Evolutionary conservation across 2,888 invertebrate genomes (phyloP), one percentile per base, ranked within the genome.

Genomic region (Seira musarum): DNA sequence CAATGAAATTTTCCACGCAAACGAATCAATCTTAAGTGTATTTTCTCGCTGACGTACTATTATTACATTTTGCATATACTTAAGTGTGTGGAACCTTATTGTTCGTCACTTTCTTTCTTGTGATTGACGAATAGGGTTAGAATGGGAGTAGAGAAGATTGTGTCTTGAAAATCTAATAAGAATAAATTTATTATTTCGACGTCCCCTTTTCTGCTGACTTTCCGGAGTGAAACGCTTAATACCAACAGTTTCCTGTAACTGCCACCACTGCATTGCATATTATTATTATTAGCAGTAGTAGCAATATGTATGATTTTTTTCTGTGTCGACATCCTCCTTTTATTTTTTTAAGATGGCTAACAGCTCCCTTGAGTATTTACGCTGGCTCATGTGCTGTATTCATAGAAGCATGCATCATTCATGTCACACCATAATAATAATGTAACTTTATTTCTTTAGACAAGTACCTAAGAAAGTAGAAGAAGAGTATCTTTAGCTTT

Each of bases 401-500:
- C 63, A 63, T 63, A 63, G 61, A 69, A 46, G 35, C 57, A 71
- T 77, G 77, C 77, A 77, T 77, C 77, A 77, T 77, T 79, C 79
- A 79, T 72, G 71, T 53, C 64, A 25, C 40, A 71, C 70, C 40
- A 68, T 40, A 40, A 40, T 40, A 40, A 40, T 65, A 61, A 60
- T 40, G 60, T 64, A 60, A 40, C 40, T 40, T 8, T 13, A 8
- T 40, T 40, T 40, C 40, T 8, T 40, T 40, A 40, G 6, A 13
- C 40, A 6, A 40, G 40, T 40, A 40, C 40, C 40, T 40, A 40
- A 40, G 13, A 8, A 40, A n/a, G n/a, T n/a, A n/a, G n/a, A n/a
- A n/a, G n/a, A n/a, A n/a, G n/a, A n/a, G n/a, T n/a, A n/a, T n/a
- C n/a, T n/a, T n/a, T n/a, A n/a, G n/a, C n/a, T n/a, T n/a, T n/a